Conservation (phyloP, 2,888 invertebrate genomes). For the Keiferia lycopersicella region DNA sequence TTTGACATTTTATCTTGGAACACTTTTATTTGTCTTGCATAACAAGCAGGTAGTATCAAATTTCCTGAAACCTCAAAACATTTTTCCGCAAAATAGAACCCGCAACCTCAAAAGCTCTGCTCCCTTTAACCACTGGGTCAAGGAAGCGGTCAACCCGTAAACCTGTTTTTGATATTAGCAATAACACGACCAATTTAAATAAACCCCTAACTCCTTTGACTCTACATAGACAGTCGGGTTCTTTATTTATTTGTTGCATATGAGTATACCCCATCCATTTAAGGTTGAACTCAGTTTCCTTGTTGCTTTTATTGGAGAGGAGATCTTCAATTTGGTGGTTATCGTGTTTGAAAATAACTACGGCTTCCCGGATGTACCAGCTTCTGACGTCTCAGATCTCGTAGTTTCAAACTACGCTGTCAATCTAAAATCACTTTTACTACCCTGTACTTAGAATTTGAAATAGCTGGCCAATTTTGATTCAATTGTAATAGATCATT, state of each 20-base stretch:
- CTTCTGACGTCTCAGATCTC: slow-evolving; percentile 70
- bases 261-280: not conserved
- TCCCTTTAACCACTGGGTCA: slow-evolving; percentile 27
- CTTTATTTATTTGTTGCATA: slow-evolving; percentile 25
- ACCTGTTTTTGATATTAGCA: slow-evolving; percentile 29
- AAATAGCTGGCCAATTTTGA: slow-evolving; percentile 6
- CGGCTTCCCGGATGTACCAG: slow-evolving; percentile 72
- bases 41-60: no score
- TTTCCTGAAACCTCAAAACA: not conserved
- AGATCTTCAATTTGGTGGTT: slow-evolving; percentile 36
- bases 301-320: not conserved
- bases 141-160: slow-evolving; percentile 32
- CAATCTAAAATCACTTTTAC: slow-evolving; percentile 54
- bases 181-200: slow-evolving; percentile 35
- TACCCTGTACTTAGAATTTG: slow-evolving; percentile 39
- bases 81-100: slow-evolving; percentile 18
- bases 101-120: slow-evolving; percentile 24
- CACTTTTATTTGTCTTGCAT: not conserved
- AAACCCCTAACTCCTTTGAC: slow-evolving; percentile 31
- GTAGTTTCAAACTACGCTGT: slow-evolving; percentile 59
- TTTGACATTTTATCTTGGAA: not conserved
- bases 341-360: slow-evolving; percentile 62
- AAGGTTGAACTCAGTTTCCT: not conserved
- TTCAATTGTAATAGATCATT: not conserved
- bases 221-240: slow-evolving; percentile 4